Percentiles rank a stretch among this genome's conserved stretches.
Evolutionary conservation across 2,797 vertebrate genomes (phyloP).

Genomic region (Tokudaia tokunoshimensis): DNA sequence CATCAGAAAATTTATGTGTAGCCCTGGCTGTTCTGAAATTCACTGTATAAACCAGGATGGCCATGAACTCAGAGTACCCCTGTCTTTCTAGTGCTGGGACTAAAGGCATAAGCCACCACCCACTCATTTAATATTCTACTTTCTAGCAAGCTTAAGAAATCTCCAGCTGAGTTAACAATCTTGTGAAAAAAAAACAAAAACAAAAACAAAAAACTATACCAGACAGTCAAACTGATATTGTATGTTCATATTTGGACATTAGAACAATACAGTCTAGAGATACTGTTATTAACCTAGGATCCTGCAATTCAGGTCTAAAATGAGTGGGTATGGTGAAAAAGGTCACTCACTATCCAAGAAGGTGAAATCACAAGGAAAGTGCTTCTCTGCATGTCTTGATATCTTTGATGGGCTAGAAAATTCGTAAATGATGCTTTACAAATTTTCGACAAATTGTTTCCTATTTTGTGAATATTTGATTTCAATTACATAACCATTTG

Average conservation of each 20-base stretch:
- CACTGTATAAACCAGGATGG: background rate
- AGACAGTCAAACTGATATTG: background rate
- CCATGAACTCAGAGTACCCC: background rate
- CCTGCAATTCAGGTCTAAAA: background rate
- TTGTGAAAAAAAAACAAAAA: background rate
- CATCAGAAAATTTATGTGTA: background rate
- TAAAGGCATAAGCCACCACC: background rate
- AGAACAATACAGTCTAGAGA: background rate
- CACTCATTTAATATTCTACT: background rate
- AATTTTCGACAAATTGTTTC: slow-evolving; percentile 22
- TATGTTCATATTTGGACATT: slow-evolving; percentile 2
- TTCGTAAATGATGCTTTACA: background rate
- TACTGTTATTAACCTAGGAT: background rate
- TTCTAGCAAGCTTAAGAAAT: background rate
- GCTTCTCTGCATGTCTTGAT: slow-evolving; percentile 8
- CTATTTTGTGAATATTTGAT: background rate
- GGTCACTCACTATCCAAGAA: background rate
- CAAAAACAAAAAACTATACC: background rate
- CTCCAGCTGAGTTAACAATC: background rate
- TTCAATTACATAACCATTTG: slow-evolving; percentile 53
- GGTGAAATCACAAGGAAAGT: background rate
- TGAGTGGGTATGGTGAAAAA: slow-evolving; percentile 43
- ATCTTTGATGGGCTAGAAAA: background rate
- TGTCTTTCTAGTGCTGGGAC: background rate
- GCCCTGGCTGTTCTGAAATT: background rate